Evolutionary conservation across 2,888 invertebrate genomes (phyloP).

Genomic region (Himalopsyche tibetana): DNA sequence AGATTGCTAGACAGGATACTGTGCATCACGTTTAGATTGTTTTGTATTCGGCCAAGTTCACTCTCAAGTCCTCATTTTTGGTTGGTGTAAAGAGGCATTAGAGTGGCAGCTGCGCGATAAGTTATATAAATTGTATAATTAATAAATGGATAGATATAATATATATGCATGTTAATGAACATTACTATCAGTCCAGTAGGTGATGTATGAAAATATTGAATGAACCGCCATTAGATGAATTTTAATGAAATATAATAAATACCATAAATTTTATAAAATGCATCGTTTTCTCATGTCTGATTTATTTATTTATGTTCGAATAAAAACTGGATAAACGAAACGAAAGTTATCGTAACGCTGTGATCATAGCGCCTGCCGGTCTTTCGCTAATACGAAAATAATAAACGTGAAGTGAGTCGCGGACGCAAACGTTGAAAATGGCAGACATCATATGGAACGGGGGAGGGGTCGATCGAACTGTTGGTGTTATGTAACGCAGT

Average conservation of each 20-base stretch:
- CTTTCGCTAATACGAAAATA: constrained; percentile 39
- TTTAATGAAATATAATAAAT: too few relatives aligned
- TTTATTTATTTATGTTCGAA: too few relatives aligned
- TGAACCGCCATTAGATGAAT: neutral
- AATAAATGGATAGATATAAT: too few relatives aligned
- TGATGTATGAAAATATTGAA: constrained; percentile 39
- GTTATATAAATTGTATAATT: too few relatives aligned
- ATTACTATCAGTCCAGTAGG: too few relatives aligned
- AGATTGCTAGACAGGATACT: too few relatives aligned
- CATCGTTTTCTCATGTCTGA: neutral
- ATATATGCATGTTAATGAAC: too few relatives aligned
- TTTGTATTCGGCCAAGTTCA: too few relatives aligned
- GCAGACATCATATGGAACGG: constrained; percentile 6
- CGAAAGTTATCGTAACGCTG: neutral
- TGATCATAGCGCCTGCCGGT: constrained; percentile 36
- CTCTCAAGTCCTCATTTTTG: too few relatives aligned
- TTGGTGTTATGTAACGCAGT: constrained; percentile 3
- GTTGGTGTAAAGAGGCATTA: too few relatives aligned
- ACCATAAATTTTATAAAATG: constrained; percentile 36
- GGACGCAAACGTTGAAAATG: constrained; percentile 40
- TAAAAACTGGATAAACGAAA: neutral
- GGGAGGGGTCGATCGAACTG: constrained; percentile 27
- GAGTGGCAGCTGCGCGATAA: too few relatives aligned
- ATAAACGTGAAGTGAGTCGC: constrained; percentile 55
- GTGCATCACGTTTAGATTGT: too few relatives aligned